Evolutionary conservation across 2,888 invertebrate genomes (phyloP), one percentile per base, ranked within the genome.

Genomic region (Lepidochrysops patricia): DNA sequence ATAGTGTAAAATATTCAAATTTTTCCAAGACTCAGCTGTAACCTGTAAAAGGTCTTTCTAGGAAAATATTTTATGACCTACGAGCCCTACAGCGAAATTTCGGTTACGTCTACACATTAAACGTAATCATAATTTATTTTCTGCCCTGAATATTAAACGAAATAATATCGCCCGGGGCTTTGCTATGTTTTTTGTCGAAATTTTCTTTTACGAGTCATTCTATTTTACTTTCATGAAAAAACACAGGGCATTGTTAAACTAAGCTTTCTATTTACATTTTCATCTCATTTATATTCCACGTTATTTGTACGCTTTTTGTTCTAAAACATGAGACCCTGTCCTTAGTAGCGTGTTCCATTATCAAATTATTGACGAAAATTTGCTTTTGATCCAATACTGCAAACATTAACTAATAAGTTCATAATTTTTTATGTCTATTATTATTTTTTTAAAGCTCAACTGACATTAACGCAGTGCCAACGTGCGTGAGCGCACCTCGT

Each of bases 191-290:
- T 52, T 54, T 54, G 54, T 54, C 19, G 54, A 29, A 54, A 54
- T 54, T 54, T n/a, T 54, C 54, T 23, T 54, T 54, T 32, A 54
- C 54, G 32, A 54, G 19, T 54, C 54, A 54, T 54, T 54, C 32
- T 54, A 54, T 54, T 54, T 54, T 54, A 29, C 32, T 54, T 54
- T 54, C 54, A 54, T 54, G 32, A 54, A 54, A 54, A 54, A 54
- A 54, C 27, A 52, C 19, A 54, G 32, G 54, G 19, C 54, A 32
- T 54, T 54, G 54, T 54, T 54, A 54, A 54, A 54, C 54, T 54
- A 54, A 54, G 54, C 54, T 54, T 54, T 54, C 54, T 54, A 54
- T 54, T 54, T 54, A 54, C 54, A 54, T 54, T 54, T 54, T 54
- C 54, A 54, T 32, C 54, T 54, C 54, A 54, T 54, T 54, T 54